phyloP scores from a whole-genome alignment of 2,888 invertebrate genomes.

The Zaprionus obscuricornis region DNA sequence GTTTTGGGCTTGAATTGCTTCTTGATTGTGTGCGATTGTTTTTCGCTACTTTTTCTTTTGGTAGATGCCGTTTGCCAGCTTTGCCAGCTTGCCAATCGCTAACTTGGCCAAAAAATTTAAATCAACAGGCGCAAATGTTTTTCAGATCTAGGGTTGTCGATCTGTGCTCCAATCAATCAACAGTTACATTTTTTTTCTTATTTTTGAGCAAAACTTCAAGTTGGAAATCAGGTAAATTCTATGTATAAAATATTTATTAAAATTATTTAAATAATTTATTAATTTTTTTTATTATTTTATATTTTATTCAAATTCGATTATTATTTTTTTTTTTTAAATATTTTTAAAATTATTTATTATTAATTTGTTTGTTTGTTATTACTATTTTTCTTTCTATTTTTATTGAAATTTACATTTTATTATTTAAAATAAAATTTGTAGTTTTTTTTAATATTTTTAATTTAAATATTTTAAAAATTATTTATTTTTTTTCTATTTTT shows the following conservation, averaged over 20 bases:
- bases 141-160: conserved; percentile 38
- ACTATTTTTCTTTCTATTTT: no score
- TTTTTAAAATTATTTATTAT: background rate
- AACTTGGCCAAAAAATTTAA: conserved; percentile 52
- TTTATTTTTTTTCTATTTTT: background rate
- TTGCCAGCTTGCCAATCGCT: conserved; percentile 9
- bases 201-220: background rate
- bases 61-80: conserved; percentile 4
- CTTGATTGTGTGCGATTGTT: conserved; percentile 67
- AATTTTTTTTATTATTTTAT: background rate
- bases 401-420: background rate
- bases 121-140: conserved; percentile 47
- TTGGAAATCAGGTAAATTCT: background rate
- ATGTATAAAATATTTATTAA: background rate
- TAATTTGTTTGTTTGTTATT: no score
- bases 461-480: no score
- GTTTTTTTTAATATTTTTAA: no score
- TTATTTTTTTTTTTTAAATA: background rate
- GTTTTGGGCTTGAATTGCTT: conserved; percentile 12
- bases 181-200: background rate
- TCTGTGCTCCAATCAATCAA: background rate
- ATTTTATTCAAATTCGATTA: background rate
- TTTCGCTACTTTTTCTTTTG: conserved; percentile 1
- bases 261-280: background rate
- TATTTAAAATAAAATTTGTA: background rate